phyloP scores from a whole-genome alignment of 2,888 invertebrate genomes.

The Nemapogon koenigi region DNA sequence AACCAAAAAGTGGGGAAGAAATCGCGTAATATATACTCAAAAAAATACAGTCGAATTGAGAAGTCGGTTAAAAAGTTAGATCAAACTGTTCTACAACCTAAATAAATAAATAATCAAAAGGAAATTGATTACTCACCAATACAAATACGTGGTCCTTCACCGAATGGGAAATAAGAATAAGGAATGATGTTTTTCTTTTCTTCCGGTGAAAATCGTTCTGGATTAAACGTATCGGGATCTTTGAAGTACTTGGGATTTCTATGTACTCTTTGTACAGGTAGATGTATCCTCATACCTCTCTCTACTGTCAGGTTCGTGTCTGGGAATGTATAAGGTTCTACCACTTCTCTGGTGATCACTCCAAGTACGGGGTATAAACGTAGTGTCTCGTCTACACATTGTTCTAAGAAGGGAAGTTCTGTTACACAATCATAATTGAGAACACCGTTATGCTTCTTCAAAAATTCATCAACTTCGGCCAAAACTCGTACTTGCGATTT shows the following conservation, averaged over 20 bases:
- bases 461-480: conserved; percentile 27
- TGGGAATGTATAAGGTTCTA: conserved; percentile 32
- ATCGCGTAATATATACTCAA: no score
- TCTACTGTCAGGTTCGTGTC: conserved; percentile 30
- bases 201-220: conserved; percentile 34
- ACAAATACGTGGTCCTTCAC: conserved; percentile 37
- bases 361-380: conserved; percentile 35
- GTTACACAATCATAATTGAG: conserved; percentile 28
- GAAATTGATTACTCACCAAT: conserved; percentile 32
- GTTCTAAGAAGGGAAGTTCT: conserved; percentile 28
- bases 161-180: conserved; percentile 40
- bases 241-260: conserved; percentile 31
- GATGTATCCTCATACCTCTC: conserved; percentile 32
- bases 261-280: conserved; percentile 36
- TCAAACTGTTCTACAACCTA: no score
- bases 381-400: conserved; percentile 31
- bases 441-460: conserved; percentile 20
- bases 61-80: no score
- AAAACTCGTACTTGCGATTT: conserved; percentile 23
- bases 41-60: no score
- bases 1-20: no score
- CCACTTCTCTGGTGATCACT: conserved; percentile 30
- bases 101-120: no score
- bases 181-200: conserved; percentile 28
- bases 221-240: conserved; percentile 31